phyloP scores from a whole-genome alignment of 2,888 invertebrate species.

The Andrena haemorrhoa region DNA sequence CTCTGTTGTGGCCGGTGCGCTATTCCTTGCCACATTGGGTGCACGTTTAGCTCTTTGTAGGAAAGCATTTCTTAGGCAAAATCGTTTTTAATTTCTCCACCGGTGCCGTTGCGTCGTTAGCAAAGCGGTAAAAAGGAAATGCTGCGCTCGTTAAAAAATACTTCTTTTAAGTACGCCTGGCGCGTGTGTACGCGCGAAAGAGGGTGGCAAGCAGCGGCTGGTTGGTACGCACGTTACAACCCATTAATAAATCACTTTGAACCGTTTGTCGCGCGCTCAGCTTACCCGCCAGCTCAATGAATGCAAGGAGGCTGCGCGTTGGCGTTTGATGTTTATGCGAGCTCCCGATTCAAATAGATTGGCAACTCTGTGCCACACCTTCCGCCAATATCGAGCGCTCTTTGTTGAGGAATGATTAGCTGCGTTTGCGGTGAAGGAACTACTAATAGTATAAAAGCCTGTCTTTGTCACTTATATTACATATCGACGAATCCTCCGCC shows the following conservation, averaged over 20 bases:
- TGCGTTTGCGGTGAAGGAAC: background rate
- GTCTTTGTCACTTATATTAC: too few relatives aligned
- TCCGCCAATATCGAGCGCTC: background rate
- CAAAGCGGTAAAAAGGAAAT: slow-evolving; percentile 61
- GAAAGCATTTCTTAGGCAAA: slow-evolving; percentile 39
- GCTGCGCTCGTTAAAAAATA: slow-evolving; percentile 67
- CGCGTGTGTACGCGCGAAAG: slow-evolving; percentile 25
- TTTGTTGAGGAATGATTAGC: background rate
- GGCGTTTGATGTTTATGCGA: slow-evolving; percentile 48
- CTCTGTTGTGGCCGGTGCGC: slow-evolving; percentile 10
- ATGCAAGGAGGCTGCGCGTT: slow-evolving; percentile 15
- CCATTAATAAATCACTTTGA: slow-evolving; percentile 79
- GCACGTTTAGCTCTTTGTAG: slow-evolving; percentile 1
- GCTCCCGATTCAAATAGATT: slow-evolving; percentile 21
- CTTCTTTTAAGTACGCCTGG: slow-evolving; percentile 44
- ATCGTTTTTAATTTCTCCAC: slow-evolving; percentile 61
- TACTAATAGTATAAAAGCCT: background rate
- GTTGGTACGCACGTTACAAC: slow-evolving; percentile 71
- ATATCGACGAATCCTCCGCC: too few relatives aligned
- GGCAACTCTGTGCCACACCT: background rate
- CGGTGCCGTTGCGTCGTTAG: slow-evolving; percentile 47
- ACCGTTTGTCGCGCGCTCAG: slow-evolving; percentile 69
- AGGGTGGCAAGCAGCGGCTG: slow-evolving; percentile 42
- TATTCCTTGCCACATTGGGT: slow-evolving; percentile 15
- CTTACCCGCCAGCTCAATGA: slow-evolving; percentile 39